Base-by-base conservation (phyloP, 2,113 vertebrate species). In the Muscicapa adusta region DNA sequence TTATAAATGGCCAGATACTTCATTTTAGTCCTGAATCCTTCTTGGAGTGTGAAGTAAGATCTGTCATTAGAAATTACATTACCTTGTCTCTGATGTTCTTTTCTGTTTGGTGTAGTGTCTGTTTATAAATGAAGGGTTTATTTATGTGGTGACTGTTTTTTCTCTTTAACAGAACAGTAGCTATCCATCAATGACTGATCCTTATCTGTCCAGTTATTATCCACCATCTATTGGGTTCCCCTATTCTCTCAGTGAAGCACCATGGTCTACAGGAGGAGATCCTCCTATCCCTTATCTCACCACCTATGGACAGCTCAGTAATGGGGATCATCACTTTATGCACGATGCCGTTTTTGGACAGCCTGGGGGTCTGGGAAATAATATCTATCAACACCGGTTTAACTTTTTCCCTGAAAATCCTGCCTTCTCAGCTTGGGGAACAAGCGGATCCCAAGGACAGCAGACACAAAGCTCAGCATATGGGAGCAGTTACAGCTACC, bases 341-440 rank as follows among this genome's bases (percentile, higher is more conserved):
- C 99, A 98, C 1, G 99, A 99, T 97, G 99, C 99, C 3, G 98
- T 99, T 93, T 99, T 99, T 91, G 99, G 99, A 95, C 99, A 99
- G 96, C 99, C 99, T 5, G 99, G 99, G 36, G 98, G 99, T 26
- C 97, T 99, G 97, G 99, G 99, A 77, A 99, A 98, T 97, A 99
- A 97, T 86, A 98, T 99, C 96, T 99, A 99, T 75, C 99, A 98
- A 58, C 99, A 99, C 96, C 98, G 99, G 91, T 99, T 99, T 97
- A 99, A 99, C 91, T 99, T 99, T 47, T 99, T 99, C 96, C 99
- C 99, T 18, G 99, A 99, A 97, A 99, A 99, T 81, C 99, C 99
- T 65, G 98, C 99, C 66, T 99, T 99, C 97, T 99, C 99, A 45
- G 98, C 99, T 54, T 99, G 99, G 99, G 99, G 99, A 60, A 98